Percentiles rank a stretch among this genome's conserved stretches.
phyloP scores from a whole-genome alignment of 2,888 invertebrate genomes.

The Andrena chrysosceles region DNA sequence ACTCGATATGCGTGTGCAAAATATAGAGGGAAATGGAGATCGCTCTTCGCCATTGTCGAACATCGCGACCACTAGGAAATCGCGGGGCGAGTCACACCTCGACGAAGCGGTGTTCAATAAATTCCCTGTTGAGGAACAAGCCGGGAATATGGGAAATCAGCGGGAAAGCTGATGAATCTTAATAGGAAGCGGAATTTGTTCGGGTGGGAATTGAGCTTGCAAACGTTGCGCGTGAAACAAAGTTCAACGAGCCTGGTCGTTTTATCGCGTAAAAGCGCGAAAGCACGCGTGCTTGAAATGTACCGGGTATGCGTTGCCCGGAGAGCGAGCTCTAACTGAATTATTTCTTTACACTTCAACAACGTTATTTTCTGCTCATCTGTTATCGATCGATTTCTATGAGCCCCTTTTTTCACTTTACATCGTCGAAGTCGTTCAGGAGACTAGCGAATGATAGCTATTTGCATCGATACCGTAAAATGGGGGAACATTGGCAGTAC shows the following conservation, averaged over 20 bases:
- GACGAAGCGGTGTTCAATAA: constrained; percentile 14
- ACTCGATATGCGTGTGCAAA: no score
- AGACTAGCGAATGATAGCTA: neutral
- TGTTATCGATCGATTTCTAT: neutral
- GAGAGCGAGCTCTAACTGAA: constrained; percentile 19
- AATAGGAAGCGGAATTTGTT: constrained; percentile 23
- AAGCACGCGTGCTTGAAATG: neutral
- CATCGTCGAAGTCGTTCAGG: neutral
- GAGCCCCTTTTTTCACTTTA: neutral
- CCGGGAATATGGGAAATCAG: constrained; percentile 37
- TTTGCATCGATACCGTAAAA: no score
- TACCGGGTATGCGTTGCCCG: neutral
- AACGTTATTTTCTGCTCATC: neutral
- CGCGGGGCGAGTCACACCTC: constrained; percentile 15
- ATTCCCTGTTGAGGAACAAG: constrained; percentile 1
- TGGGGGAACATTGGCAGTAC: no score
- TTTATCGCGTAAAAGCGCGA: constrained; percentile 12
- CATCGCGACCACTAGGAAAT: neutral
- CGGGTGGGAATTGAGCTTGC: constrained; percentile 31
- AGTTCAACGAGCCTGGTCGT: constrained; percentile 2
- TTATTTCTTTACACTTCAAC: neutral
- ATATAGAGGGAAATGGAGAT: no score
- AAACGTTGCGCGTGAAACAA: constrained; percentile 33
- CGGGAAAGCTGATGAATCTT: constrained; percentile 40
- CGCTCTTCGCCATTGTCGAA: neutral